phyloP scores from a whole-genome alignment of 2,797 vertebrate species.

The Sebastes reedi region DNA sequence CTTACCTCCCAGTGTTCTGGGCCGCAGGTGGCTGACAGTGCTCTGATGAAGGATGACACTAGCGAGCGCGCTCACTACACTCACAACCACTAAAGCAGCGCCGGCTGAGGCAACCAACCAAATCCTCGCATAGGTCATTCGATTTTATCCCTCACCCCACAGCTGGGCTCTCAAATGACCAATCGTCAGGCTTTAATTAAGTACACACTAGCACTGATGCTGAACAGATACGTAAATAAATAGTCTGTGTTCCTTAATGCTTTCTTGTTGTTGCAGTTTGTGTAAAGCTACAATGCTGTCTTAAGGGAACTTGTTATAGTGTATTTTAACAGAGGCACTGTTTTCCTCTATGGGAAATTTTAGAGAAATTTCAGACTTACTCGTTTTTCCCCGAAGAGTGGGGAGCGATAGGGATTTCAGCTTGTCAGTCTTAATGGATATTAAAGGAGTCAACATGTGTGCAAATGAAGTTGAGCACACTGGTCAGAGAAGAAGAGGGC shows the following conservation, averaged over 20 bases:
- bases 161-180: slow-evolving; percentile 38
- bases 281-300: slow-evolving; percentile 17
- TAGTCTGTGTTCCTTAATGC: slow-evolving; percentile 11
- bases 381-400: background rate
- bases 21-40: slow-evolving; percentile 59
- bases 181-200: slow-evolving; percentile 32
- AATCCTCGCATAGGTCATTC: slow-evolving; percentile 32
- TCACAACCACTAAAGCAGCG: slow-evolving; percentile 32
- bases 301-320: slow-evolving; percentile 51
- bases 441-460: background rate
- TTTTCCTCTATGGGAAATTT: slow-evolving; percentile 16
- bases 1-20: slow-evolving; percentile 43
- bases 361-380: slow-evolving; percentile 11
- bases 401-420: background rate
- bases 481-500: background rate
- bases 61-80: slow-evolving; percentile 36
- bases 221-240: slow-evolving; percentile 27
- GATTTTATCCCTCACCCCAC: slow-evolving; percentile 27
- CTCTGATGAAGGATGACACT: slow-evolving; percentile 66
- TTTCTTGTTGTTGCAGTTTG: slow-evolving; percentile 35
- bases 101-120: slow-evolving; percentile 33
- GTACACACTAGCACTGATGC: background rate
- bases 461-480: background rate
- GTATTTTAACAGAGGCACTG: slow-evolving; percentile 13
- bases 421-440: background rate